Conservation (phyloP, 2,888 invertebrate species). For the Macaria notata region DNA sequence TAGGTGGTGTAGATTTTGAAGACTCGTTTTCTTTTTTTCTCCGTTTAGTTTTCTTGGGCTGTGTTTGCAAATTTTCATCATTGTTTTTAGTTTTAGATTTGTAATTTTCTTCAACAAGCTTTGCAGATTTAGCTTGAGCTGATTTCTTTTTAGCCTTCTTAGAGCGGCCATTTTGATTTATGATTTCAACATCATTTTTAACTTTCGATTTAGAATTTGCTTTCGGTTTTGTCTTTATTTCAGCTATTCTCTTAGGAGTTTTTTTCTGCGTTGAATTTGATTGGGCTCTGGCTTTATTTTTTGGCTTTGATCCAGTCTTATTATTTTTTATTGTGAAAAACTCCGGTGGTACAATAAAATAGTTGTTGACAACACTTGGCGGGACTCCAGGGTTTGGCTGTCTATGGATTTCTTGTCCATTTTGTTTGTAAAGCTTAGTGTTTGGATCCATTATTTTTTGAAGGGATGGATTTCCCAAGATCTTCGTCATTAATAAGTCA, state of each 20-base stretch:
- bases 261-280: neutral
- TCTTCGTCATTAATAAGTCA: slow-evolving; percentile 44
- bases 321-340: slow-evolving; percentile 34
- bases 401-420: slow-evolving; percentile 37
- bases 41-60: neutral
- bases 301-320: neutral
- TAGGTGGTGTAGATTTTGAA: neutral
- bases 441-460: slow-evolving; percentile 44
- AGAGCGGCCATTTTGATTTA: neutral
- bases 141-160: slow-evolving; percentile 10
- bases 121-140: slow-evolving; percentile 14
- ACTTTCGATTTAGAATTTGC: neutral
- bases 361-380: slow-evolving; percentile 51
- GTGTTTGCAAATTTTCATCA: neutral
- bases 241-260: too few relatives aligned
- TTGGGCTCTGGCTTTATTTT: slow-evolving; percentile 10
- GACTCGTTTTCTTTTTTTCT: slow-evolving; percentile 1
- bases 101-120: slow-evolving; percentile 10
- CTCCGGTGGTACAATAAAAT: slow-evolving; percentile 47
- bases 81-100: slow-evolving; percentile 8
- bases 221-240: too few relatives aligned
- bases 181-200: neutral
- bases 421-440: slow-evolving; percentile 37
- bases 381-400: slow-evolving; percentile 23
- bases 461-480: slow-evolving; percentile 41